These are phyloP conservation scores for Scortum barcoo DNA, from an alignment of 2,113 vertebrate species.

Conservation along the genomic window DNA sequence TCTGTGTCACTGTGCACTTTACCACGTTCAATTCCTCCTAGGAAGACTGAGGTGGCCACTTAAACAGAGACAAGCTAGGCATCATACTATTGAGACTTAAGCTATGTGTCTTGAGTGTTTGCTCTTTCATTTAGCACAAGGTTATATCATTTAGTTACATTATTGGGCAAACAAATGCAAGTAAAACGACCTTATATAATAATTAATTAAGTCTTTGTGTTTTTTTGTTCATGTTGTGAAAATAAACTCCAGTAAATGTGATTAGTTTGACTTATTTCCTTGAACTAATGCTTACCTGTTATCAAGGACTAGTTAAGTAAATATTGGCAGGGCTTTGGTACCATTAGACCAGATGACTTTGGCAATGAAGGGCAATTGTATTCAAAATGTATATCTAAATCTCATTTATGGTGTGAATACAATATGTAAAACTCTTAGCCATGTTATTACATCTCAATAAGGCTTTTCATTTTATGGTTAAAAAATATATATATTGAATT, in stretches of 20 bases:
- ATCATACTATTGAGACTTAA: background rate
- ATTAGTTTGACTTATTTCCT: background rate
- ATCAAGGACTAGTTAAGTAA: slow-evolving; percentile 1
- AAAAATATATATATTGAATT: background rate
- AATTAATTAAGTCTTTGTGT: background rate
- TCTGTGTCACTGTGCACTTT: slow-evolving; percentile 9
- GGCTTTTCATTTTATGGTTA: background rate
- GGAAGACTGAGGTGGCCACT: too few relatives aligned
- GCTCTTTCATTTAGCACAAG: background rate
- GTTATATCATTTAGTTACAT: background rate
- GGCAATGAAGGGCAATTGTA: slow-evolving; percentile 1
- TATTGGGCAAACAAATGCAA: background rate
- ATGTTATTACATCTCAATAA: too few relatives aligned
- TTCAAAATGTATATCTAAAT: too few relatives aligned
- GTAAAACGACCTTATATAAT: background rate
- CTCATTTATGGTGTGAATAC: too few relatives aligned
- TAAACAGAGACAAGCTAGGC: background rate
- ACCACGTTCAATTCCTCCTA: too few relatives aligned
- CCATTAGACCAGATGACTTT: slow-evolving; percentile 34
- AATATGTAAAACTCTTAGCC: too few relatives aligned
- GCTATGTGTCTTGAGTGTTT: background rate
- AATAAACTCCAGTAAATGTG: background rate
- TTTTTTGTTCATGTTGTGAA: background rate
- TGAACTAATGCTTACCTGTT: background rate
- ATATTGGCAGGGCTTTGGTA: background rate